Evolutionary conservation across 2,888 invertebrate species (phyloP), one percentile per base, ranked within the genome.

Genomic region (Dioctria rufipes): DNA sequence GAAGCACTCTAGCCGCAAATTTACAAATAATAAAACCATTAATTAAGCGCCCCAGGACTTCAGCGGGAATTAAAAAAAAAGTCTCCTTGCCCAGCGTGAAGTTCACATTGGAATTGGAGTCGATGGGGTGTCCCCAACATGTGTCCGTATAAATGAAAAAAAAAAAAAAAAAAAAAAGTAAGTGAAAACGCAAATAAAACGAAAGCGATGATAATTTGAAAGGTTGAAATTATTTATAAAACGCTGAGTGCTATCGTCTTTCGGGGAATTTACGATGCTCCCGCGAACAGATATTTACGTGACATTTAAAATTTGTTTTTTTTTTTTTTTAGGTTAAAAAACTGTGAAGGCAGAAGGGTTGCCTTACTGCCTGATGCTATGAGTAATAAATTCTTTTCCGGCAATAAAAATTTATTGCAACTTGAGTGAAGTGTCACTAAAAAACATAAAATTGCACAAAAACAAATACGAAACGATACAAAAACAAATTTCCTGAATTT

Each of bases 11-110:
- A 39, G 77, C 77, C 77, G 63, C 77, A 77, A 77, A 77, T 77
- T 77, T 77, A 77, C 77, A 77, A 77, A 77, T 77, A 77, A 77
- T 77, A 77, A 77, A 77, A 77, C 77, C 77, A 77, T 77, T 77
- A 77, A 77, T 77, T 77, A 77, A 77, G 77, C 77, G 77, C 77
- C 77, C 77, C 77, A 61, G 77, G 77, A 77, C 61, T 77, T 63
- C 25, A 63, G 5, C 63, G 63, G 63, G 77, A 77, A 77, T 63
- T 77, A 63, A 77, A 77, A 61, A 75, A 77, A 77, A 63, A 63
- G 39, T 63, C 63, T 54, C 49, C 77, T 77, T 63, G 77, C 77
- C 77, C 77, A 63, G 77, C 63, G 40, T 46, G 77, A 77, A 63
- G 46, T 63, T 77, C 77, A 63, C 77, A 77, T 63, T 49, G 63